Conservation (phyloP, 2,113 vertebrate genomes). For the Orthonyx spaldingii region DNA sequence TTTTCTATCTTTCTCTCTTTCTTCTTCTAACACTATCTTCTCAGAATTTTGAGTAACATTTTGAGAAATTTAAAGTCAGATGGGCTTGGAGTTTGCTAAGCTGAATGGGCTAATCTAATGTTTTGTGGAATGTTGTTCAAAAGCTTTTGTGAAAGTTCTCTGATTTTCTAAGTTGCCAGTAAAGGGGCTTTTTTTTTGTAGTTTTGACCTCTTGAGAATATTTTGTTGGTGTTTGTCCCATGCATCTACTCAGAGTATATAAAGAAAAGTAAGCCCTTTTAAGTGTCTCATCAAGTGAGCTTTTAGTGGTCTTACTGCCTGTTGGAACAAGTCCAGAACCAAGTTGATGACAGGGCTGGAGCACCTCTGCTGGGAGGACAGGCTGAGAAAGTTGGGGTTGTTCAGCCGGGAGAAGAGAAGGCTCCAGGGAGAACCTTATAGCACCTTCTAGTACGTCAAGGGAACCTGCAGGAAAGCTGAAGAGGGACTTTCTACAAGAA, state of each 20-base stretch:
- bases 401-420: not conserved
- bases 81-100: not conserved
- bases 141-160: not conserved
- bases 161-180: not conserved
- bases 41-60: not conserved
- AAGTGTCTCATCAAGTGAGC: not conserved
- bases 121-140: not conserved
- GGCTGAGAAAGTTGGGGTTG: not conserved
- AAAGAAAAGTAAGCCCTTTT: not conserved
- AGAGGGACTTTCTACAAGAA: not conserved
- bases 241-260: rapidly evolving
- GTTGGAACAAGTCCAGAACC: not conserved
- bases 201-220: not conserved
- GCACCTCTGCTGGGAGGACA: not conserved
- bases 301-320: not conserved
- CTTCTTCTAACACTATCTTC: not conserved
- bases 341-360: not conserved
- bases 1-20: not conserved
- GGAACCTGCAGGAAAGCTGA: not conserved
- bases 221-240: not conserved
- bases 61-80: not conserved
- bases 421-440: not conserved
- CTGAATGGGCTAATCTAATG: not conserved
- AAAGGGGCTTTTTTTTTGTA: not conserved
- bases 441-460: not conserved